Evolutionary conservation across 2,113 vertebrate genomes (phyloP).

Genomic region (Stegostoma tigrinum): DNA sequence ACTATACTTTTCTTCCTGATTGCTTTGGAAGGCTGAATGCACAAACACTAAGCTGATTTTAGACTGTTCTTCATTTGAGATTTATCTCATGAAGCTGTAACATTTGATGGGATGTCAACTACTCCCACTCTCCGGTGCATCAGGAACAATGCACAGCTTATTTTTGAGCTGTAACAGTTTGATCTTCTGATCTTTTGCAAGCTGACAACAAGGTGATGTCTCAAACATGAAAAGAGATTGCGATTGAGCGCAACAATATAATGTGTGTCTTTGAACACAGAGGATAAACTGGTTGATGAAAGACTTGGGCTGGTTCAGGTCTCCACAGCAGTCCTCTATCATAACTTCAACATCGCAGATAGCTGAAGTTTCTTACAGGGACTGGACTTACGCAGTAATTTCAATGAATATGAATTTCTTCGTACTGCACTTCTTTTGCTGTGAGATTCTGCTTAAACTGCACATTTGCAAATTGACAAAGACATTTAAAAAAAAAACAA

Average conservation of each 20-base stretch:
- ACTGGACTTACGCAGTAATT: not conserved
- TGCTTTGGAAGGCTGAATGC: not conserved
- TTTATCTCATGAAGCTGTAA: not conserved
- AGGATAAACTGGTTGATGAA: not conserved
- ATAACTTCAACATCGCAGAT: not conserved
- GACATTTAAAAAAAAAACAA: not conserved
- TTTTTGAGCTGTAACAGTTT: not conserved
- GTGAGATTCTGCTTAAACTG: not conserved
- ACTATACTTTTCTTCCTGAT: not conserved
- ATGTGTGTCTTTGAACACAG: not conserved
- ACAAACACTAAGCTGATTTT: not conserved
- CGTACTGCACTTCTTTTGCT: not conserved
- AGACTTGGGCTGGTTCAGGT: not conserved
- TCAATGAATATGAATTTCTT: not conserved
- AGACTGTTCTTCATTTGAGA: not conserved
- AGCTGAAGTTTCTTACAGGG: not conserved
- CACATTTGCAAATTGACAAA: not conserved
- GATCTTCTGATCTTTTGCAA: not conserved
- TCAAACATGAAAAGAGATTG: not conserved
- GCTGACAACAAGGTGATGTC: not conserved
- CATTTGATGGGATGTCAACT: not conserved
- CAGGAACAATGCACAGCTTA: not conserved
- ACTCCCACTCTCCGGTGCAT: not conserved
- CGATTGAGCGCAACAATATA: not conserved
- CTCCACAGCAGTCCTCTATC: not conserved